Base-by-base conservation (phyloP, 2,797 vertebrate species). In the Mus spretus region DNA sequence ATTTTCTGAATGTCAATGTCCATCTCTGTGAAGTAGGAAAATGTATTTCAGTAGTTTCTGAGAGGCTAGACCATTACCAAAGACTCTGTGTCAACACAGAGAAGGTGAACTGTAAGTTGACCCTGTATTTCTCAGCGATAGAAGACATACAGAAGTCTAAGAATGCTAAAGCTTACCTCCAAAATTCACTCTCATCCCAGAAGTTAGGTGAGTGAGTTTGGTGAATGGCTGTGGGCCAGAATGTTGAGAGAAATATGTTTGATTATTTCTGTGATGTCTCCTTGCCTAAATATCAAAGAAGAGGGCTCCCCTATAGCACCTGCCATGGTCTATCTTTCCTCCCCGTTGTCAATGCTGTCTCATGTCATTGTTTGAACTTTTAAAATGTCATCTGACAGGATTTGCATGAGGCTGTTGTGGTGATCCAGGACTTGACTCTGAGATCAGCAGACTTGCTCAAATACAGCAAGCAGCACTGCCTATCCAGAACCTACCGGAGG, bases 191-290 rank as follows among this genome's bases (percentile, higher is more conserved):
- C 28, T 47, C 1, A 28, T 44, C 1, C 74, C 22, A 40, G 63
- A 80, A 88, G 63, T 47, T 17, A 75, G n/a, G 1, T 20, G 26
- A 22, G 10, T 37, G 3, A 10, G 63, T 47, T 17, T 67, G n/a
- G 1, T 26, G 26, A 22, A 7, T 37, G 17, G 8, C 14, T 59
- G n/a, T 14, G 7, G 14, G 28, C 17, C 40, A 47, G 88, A 72
- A 20, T 0, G 0, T 40, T 6, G 13, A 47, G 17, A 19, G 10
- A 50, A 40, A 26, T 55, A 14, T 0, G 2, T 61, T 40, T 85
- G 3, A 0, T 87, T 63, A 31, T 40, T 5, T 65, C 31, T 70
- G 8, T 84, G 65, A 50, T 61, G 47, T 57, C 44, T 6, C 13
- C 31, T 79, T 85, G n/a, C 28, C 75, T 50, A 19, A 10, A 57